These are phyloP conservation scores for Drosophila sturtevanti DNA, from an alignment of 1,140 invertebrate genomes.

Conservation along the genomic window DNA sequence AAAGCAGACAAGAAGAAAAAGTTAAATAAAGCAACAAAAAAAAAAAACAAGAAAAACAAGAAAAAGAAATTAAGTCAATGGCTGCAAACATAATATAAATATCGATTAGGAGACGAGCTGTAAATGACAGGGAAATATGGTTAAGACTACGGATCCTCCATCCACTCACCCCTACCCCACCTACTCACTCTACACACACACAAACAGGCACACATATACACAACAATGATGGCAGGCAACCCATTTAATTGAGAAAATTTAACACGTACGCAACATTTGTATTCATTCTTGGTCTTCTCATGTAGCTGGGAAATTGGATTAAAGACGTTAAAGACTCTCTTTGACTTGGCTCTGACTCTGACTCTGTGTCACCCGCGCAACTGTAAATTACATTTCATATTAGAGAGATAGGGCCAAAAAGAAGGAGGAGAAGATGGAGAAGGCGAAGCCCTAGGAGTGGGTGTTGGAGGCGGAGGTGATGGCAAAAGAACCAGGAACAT, in stretches of 20 bases:
- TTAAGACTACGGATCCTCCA: background rate
- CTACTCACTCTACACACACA: background rate
- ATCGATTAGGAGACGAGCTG: constrained; percentile 64
- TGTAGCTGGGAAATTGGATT: constrained; percentile 75
- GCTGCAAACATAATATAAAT: constrained; percentile 76
- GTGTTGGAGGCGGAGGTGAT: background rate
- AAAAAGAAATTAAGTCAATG: constrained; percentile 76
- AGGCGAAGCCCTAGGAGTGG: background rate
- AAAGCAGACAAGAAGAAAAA: too few relatives aligned
- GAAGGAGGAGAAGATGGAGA: background rate
- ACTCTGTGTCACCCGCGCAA: constrained; percentile 47
- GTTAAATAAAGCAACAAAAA: constrained; percentile 13
- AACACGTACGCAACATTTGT: constrained; percentile 79
- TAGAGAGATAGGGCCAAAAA: constrained; percentile 17
- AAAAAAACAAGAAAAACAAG: constrained; percentile 1
- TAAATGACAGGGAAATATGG: constrained; percentile 49
- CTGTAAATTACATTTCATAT: constrained; percentile 76
- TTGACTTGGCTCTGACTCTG: constrained; percentile 15
- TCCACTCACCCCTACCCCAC: background rate
- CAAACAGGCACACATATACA: background rate
- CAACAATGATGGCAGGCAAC: constrained; percentile 41
- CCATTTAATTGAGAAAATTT: constrained; percentile 79
- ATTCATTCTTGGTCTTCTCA: constrained; percentile 73
- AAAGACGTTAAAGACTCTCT: constrained; percentile 73
- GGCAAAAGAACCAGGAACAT: background rate